Conservation (phyloP, 2,888 invertebrate genomes). For the Amaurobius ferox region DNA sequence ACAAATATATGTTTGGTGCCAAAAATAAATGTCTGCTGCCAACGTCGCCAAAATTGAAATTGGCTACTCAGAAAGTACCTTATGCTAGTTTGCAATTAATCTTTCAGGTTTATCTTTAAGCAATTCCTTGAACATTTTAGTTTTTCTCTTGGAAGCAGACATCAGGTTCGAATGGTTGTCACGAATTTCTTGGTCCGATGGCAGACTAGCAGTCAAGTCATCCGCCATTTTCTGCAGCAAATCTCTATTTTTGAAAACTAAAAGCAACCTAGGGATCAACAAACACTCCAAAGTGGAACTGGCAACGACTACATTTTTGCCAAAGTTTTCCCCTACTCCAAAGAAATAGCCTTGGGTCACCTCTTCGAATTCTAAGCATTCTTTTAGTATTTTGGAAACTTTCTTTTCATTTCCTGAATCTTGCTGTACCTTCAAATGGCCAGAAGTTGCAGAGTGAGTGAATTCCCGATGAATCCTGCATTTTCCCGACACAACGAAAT, state of each 20-base stretch:
- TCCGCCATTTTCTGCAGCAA: constrained; percentile 32
- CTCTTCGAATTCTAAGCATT: constrained; percentile 34
- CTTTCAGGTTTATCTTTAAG: constrained; percentile 29
- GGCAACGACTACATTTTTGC: constrained; percentile 19
- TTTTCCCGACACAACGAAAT: constrained; percentile 24
- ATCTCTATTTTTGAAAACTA: constrained; percentile 33
- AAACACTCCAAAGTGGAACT: constrained; percentile 32
- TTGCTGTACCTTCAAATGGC: neutral
- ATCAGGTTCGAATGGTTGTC: constrained; percentile 11
- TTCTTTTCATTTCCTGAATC: neutral
- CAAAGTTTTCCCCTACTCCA: constrained; percentile 45
- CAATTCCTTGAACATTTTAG: constrained; percentile 13
- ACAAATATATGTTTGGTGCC: too few species aligned
- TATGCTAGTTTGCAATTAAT: neutral
- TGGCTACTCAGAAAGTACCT: too few species aligned
- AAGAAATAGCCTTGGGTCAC: constrained; percentile 37
- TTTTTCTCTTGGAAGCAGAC: neutral
- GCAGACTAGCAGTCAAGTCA: constrained; percentile 23
- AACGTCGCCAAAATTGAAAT: too few species aligned
- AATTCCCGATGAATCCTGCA: constrained; percentile 30
- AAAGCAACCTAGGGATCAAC: constrained; percentile 18
- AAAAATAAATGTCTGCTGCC: too few species aligned
- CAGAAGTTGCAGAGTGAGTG: neutral
- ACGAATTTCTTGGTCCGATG: constrained; percentile 28
- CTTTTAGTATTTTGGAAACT: neutral